These are phyloP conservation scores for Apodemus speciosus DNA, from an alignment of 2,113 vertebrate genomes.

Conservation along the genomic window DNA sequence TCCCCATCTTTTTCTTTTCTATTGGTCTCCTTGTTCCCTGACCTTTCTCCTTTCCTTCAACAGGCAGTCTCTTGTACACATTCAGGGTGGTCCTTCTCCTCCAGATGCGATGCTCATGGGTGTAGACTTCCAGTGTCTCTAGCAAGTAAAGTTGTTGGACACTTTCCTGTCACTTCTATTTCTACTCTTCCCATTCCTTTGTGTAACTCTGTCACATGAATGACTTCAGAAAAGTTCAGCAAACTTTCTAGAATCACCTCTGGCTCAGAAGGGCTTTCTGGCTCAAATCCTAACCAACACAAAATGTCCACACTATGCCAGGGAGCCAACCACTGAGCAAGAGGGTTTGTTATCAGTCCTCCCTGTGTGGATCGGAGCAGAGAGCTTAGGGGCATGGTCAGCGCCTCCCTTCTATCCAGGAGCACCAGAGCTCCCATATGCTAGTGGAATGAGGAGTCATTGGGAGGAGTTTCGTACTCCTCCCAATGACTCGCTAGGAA, in stretches of 20 bases:
- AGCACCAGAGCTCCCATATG: neutral
- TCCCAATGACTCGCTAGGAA: no score
- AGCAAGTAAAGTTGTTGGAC: slow-evolving; percentile 3
- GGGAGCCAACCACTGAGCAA: neutral
- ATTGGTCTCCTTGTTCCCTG: neutral
- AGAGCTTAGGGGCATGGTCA: neutral
- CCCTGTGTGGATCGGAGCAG: slow-evolving; percentile 17
- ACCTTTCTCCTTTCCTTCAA: neutral
- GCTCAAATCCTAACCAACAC: neutral
- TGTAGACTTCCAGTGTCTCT: slow-evolving; percentile 29
- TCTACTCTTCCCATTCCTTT: neutral
- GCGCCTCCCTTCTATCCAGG: neutral
- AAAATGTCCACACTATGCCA: neutral
- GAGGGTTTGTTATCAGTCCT: slow-evolving; percentile 9
- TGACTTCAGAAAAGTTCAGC: slow-evolving; percentile 42
- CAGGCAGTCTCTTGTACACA: neutral
- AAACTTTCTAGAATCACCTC: slow-evolving; percentile 14
- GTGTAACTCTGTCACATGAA: neutral
- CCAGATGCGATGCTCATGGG: slow-evolving; percentile 26
- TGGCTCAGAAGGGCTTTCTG: neutral
- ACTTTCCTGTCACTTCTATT: neutral
- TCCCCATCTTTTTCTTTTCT: neutral
- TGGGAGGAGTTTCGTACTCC: neutral
- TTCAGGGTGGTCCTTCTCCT: neutral
- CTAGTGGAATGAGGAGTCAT: neutral